Conservation (phyloP, 2,888 invertebrate species). For the Volucella inflata region DNA sequence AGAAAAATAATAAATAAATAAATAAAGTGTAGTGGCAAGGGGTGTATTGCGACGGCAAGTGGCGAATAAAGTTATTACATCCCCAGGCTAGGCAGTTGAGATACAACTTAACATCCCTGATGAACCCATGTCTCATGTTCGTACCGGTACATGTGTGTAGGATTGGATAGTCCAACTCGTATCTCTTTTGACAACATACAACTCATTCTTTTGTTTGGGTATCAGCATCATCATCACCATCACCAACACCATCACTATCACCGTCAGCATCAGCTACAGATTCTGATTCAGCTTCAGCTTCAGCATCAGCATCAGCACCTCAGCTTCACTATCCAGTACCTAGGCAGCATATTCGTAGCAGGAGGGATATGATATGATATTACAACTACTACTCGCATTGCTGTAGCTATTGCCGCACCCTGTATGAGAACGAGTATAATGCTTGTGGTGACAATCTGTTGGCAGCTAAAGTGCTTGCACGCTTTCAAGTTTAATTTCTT, state of each 20-base stretch:
- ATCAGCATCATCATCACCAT: conserved; percentile 45
- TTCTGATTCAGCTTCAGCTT: no score
- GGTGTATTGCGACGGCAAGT: not conserved
- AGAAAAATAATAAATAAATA: not conserved
- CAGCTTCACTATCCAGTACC: no score
- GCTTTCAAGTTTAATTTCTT: conserved; percentile 75
- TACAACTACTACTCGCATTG: no score
- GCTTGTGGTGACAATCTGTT: conserved; percentile 70
- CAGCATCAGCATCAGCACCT: no score
- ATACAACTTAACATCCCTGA: conserved; percentile 61
- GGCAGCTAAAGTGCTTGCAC: conserved; percentile 74
- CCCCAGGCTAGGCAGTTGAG: conserved; percentile 49
- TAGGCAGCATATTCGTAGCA: not conserved
- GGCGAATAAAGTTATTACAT: conserved; percentile 69
- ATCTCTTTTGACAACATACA: conserved; percentile 37
- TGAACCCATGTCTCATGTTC: conserved; percentile 39
- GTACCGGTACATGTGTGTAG: not conserved
- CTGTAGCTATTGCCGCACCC: no score
- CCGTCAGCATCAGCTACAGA: no score
- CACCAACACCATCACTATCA: no score
- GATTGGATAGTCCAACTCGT: conserved; percentile 45
- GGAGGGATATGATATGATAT: no score
- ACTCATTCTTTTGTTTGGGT: conserved; percentile 64
- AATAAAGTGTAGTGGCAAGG: conserved; percentile 12
- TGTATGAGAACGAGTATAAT: conserved; percentile 1